Evolutionary conservation across 2,113 vertebrate species (phyloP).

Genomic region (Fregata magnificens): DNA sequence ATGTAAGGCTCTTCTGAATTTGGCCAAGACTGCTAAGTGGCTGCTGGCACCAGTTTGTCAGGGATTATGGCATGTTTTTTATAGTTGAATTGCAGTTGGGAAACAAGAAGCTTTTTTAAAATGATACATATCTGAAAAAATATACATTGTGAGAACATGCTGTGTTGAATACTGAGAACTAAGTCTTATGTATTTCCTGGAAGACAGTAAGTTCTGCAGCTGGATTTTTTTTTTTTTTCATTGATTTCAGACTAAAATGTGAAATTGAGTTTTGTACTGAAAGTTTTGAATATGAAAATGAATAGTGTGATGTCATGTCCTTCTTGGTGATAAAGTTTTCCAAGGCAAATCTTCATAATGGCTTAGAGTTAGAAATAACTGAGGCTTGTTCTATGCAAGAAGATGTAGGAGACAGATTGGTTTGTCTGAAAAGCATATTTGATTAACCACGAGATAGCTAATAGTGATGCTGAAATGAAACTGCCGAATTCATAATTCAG

Average conservation of each 20-base stretch:
- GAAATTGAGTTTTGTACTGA: background rate
- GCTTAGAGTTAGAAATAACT: background rate
- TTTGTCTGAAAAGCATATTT: background rate
- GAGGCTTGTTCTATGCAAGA: background rate
- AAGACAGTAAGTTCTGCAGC: background rate
- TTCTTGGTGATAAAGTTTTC: background rate
- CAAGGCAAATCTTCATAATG: background rate
- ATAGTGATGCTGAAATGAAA: background rate
- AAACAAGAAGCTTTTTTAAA: conserved; percentile 54
- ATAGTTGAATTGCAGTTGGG: conserved; percentile 42
- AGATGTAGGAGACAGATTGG: background rate
- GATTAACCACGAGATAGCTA: background rate
- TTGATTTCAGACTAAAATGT: background rate
- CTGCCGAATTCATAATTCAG: background rate
- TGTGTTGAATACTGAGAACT: background rate
- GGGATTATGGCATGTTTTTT: conserved; percentile 46
- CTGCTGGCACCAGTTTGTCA: conserved; percentile 34
- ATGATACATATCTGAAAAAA: conserved; percentile 25
- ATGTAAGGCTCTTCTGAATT: conserved; percentile 19
- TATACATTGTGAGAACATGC: background rate
- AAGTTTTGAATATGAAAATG: background rate
- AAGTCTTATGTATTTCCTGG: background rate
- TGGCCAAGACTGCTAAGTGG: conserved; percentile 27
- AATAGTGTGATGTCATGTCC: background rate
- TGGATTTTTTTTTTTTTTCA: background rate